Evolutionary conservation across 2,113 vertebrate genomes (phyloP).

Genomic region (Lutjanus erythropterus): DNA sequence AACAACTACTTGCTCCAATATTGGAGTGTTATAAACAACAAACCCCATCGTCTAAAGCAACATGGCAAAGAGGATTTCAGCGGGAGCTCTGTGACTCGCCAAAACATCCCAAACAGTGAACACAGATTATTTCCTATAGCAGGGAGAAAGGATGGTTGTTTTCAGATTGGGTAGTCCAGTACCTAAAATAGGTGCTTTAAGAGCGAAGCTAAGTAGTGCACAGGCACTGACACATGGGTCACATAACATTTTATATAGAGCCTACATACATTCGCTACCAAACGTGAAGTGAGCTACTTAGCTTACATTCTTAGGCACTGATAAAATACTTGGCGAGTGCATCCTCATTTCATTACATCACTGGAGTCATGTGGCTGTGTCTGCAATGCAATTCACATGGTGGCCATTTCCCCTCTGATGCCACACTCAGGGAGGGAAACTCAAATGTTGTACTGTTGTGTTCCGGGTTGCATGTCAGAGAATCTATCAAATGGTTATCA

Average conservation of each 20-base stretch:
- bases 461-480: too few relatives aligned
- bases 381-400: conserved; percentile 21
- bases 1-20: conserved; percentile 70
- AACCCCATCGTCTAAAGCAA: conserved; percentile 49
- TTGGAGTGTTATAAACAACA: conserved; percentile 59
- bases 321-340: conserved; percentile 64
- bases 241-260: conserved; percentile 75
- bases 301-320: conserved; percentile 79
- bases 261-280: conserved; percentile 81
- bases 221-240: conserved; percentile 81
- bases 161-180: conserved; percentile 75
- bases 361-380: conserved; percentile 22
- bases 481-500: too few relatives aligned
- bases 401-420: too few relatives aligned
- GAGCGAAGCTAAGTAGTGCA: conserved; percentile 81
- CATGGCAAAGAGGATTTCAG: conserved; percentile 45
- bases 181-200: conserved; percentile 78
- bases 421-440: too few relatives aligned
- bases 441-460: too few relatives aligned
- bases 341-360: conserved; percentile 42
- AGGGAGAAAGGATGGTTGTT: conserved; percentile 58
- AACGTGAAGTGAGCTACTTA: conserved; percentile 80
- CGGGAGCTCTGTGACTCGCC: conserved; percentile 18
- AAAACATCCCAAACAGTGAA: conserved; percentile 46
- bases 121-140: conserved; percentile 27